Evolutionary conservation across 2,797 vertebrate species (phyloP).

Genomic region (Myiotriccus ornatus): DNA sequence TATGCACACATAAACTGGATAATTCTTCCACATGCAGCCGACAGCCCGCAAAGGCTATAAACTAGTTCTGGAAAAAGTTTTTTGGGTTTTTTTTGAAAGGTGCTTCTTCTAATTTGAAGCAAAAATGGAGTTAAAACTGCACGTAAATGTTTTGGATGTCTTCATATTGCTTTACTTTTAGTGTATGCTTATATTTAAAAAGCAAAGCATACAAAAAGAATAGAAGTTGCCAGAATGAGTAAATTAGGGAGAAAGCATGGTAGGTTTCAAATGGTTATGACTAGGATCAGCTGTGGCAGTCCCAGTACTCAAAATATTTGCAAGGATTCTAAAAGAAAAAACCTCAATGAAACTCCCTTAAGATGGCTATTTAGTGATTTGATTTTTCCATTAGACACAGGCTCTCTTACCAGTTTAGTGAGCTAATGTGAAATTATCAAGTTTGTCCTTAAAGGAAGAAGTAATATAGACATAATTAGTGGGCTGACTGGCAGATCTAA

Average conservation of each 20-base stretch:
- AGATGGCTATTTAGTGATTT: not conserved
- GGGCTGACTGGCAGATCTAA: constrained; percentile 53
- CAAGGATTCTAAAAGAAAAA: not conserved
- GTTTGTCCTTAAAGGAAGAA: constrained; percentile 40
- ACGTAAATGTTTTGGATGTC: not conserved
- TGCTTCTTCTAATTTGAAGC: not conserved
- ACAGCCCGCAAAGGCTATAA: not conserved
- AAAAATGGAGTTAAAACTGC: not conserved
- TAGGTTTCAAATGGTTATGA: not conserved
- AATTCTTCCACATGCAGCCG: not conserved
- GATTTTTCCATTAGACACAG: constrained; percentile 20
- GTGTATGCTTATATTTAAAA: not conserved
- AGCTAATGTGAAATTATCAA: constrained; percentile 36
- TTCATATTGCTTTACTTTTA: not conserved
- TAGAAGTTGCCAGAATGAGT: not conserved
- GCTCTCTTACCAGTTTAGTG: not conserved
- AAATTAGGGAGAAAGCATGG: not conserved
- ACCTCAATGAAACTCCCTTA: not conserved
- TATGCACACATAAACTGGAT: not conserved
- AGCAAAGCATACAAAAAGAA: not conserved
- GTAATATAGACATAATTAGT: constrained; percentile 53
- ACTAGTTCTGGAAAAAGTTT: not conserved
- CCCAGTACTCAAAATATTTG: not conserved
- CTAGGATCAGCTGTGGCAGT: not conserved
- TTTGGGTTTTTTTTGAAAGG: not conserved